Evolutionary conservation across 2,888 invertebrate genomes (phyloP), one percentile per base, ranked within the genome.

Genomic region (Cylindroiulus punctatus): DNA sequence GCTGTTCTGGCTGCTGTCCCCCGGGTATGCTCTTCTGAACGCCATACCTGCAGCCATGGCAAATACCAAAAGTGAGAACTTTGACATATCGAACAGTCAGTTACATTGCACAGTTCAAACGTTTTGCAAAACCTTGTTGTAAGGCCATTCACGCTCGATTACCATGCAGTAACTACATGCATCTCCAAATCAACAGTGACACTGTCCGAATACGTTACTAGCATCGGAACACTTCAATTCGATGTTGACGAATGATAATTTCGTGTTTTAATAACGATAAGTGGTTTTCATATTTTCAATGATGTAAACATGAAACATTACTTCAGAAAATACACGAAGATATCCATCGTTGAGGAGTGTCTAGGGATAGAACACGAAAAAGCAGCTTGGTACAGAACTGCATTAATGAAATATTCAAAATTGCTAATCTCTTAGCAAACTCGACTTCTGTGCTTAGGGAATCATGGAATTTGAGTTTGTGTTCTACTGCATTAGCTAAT

Each of bases 61-160:
- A 57, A 57, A n/a, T 57, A 57, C 57, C 57, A 57, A 57, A 57
- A 57, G 57, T 57, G 57, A 57, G 57, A 57, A 57, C 57, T 57
- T 57, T 57, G 57, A 57, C 57, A n/a, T 57, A 57, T 57, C 57
- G 57, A 57, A 57, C 57, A n/a, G 8, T 19, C 4, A 52, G 52
- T 2, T 52, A 19, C 17, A 52, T 14, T 19, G n/a, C n/a, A 57
- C 57, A 36, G 36, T 36, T 36, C 7, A 2, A n/a, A 7, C 7
- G 36, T 36, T 2, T 36, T 4, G 7, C 36, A 36, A 36, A 36
- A 36, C 36, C 36, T 36, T 36, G 2, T 36, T 4, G 36, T 7
- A 36, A 7, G 36, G 7, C 36, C 36, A 36, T 36, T 36, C 36
- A 36, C 36, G n/a, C n/a, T n/a, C 36, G 36, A 4, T 36, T 36